phyloP scores from a whole-genome alignment of 2,113 vertebrate species.

The Lagenorhynchus albirostris region DNA sequence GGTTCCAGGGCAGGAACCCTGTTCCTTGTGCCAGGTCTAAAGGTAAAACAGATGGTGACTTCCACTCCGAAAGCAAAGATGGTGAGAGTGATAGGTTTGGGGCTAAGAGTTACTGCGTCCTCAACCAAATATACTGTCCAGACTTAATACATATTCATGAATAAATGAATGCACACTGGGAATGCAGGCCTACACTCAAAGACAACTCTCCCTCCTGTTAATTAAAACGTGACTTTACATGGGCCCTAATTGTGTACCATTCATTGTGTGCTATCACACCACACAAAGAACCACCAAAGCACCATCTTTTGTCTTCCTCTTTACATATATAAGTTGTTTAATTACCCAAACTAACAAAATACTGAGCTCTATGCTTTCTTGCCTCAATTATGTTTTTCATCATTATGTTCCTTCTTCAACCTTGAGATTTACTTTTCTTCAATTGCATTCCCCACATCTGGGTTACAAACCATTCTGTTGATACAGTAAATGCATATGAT shows the following conservation, averaged over 20 bases:
- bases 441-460: conserved; percentile 54
- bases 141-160: background rate
- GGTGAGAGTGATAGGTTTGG: background rate
- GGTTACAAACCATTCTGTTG: conserved; percentile 47
- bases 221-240: conserved; percentile 3
- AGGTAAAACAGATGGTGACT: background rate
- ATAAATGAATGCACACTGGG: background rate
- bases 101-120: background rate
- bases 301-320: conserved; percentile 3
- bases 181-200: background rate
- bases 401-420: conserved; percentile 60
- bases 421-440: conserved; percentile 61
- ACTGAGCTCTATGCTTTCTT: conserved; percentile 39
- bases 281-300: background rate
- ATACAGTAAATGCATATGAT: conserved; percentile 47
- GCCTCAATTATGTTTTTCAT: conserved; percentile 53
- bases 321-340: conserved; percentile 26
- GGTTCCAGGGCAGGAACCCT: background rate
- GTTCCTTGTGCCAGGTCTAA: background rate
- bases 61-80: background rate
- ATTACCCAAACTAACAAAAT: conserved; percentile 45
- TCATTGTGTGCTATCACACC: background rate
- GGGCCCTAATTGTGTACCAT: background rate
- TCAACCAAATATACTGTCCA: background rate
- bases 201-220: background rate